A percentile compares a stretch with the other conserved stretches of the same genome.
phyloP scores from a whole-genome alignment of 1,140 invertebrate species.

The Cyclina sinensis region DNA sequence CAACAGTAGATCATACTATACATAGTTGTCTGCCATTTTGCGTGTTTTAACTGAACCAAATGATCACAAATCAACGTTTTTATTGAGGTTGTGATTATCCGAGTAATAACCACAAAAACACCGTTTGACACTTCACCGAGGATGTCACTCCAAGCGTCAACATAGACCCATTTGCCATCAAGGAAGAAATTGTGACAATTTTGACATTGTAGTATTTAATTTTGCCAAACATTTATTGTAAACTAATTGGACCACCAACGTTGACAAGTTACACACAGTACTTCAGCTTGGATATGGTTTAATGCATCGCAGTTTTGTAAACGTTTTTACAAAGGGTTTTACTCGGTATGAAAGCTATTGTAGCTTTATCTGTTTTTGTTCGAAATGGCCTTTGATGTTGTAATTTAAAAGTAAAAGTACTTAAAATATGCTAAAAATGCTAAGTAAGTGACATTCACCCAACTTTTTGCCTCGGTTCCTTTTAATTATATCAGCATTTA shows the following conservation, averaged over 20 bases:
- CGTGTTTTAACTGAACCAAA: not conserved
- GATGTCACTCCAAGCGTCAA: constrained; percentile 42
- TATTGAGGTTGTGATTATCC: not conserved
- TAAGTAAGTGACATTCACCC: not conserved
- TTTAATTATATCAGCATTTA: not conserved
- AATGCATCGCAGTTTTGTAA: constrained; percentile 20
- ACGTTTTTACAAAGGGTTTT: constrained; percentile 25
- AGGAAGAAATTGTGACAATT: constrained; percentile 56
- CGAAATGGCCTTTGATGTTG: constrained; percentile 25
- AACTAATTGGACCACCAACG: constrained; percentile 65
- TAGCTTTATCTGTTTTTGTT: constrained; percentile 2
- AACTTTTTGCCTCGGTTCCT: not conserved
- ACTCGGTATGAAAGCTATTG: constrained; percentile 18
- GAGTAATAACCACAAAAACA: constrained; percentile 27
- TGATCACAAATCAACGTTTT: constrained; percentile 6
- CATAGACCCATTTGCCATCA: not conserved
- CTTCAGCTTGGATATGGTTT: not conserved
- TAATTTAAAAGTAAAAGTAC: constrained; percentile 26
- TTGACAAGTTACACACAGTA: not conserved
- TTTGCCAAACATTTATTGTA: constrained; percentile 55
- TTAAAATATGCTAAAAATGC: constrained; percentile 6
- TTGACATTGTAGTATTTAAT: constrained; percentile 68
- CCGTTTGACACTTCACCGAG: not conserved
- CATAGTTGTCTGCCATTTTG: not conserved
- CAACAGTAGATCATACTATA: too few species aligned